Evolutionary conservation across 1,140 invertebrate genomes (phyloP).

Genomic region (Contarinia nasturtii): DNA sequence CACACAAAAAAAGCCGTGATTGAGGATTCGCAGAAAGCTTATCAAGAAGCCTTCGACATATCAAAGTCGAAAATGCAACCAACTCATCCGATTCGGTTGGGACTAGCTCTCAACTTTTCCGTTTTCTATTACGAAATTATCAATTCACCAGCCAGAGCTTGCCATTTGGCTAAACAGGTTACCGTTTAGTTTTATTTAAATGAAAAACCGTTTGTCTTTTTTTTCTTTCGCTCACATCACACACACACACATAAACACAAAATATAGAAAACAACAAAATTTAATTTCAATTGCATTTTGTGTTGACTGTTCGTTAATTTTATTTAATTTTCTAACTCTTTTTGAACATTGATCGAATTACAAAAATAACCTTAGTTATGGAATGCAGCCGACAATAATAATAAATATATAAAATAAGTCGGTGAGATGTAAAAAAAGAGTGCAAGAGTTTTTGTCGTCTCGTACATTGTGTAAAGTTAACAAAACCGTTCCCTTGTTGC

Average conservation of each 20-base stretch:
- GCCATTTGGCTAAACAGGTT: conserved; percentile 95
- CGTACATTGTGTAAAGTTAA: too few species aligned
- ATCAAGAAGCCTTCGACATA: conserved; percentile 97
- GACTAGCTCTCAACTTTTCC: conserved; percentile 93
- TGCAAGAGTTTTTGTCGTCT: too few species aligned
- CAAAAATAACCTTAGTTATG: too few species aligned
- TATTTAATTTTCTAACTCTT: too few species aligned
- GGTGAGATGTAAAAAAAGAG: too few species aligned
- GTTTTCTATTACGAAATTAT: conserved; percentile 99
- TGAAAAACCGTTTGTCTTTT: background rate
- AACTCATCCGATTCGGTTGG: conserved; percentile 91
- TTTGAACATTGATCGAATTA: too few species aligned
- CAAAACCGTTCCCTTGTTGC: too few species aligned
- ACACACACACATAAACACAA: background rate
- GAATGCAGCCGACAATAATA: too few species aligned
- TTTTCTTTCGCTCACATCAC: background rate
- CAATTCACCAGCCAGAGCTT: conserved; percentile 89
- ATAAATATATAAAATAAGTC: too few species aligned
- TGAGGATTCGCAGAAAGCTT: conserved; percentile 94
- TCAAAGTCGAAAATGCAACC: conserved; percentile 96
- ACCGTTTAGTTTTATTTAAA: conserved; percentile 9
- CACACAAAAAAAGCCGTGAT: conserved; percentile 59
- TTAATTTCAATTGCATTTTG: too few species aligned
- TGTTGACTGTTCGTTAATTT: too few species aligned
- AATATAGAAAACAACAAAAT: too few species aligned